A percentile compares a stretch with the other conserved stretches of the same genome.
Conservation (phyloP, 2,113 vertebrate genomes). For the Mixornis gularis region DNA sequence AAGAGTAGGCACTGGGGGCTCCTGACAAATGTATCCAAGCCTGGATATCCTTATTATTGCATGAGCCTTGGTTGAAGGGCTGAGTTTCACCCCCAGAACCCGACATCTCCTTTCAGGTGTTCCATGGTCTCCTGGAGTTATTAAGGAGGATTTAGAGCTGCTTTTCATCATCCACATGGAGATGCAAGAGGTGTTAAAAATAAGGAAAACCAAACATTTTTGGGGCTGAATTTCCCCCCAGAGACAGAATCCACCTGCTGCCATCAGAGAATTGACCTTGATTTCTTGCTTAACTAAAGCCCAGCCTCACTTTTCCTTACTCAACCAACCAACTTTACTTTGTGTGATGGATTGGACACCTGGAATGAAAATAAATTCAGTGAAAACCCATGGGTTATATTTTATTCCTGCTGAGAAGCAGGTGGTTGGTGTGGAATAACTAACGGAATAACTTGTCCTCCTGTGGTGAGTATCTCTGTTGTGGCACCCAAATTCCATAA, state of each 20-base stretch:
- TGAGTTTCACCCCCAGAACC: neutral
- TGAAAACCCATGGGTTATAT: neutral
- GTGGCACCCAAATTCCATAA: neutral
- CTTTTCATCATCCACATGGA: neutral
- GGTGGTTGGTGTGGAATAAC: neutral
- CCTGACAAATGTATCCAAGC: neutral
- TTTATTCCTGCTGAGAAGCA: neutral
- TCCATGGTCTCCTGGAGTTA: neutral
- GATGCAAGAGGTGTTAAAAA: neutral
- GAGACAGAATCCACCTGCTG: neutral
- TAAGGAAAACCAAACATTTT: neutral
- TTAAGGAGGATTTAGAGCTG: neutral
- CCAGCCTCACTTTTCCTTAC: neutral
- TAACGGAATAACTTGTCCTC: neutral
- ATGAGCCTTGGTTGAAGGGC: neutral
- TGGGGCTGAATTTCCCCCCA: neutral
- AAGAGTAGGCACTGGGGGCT: rapidly evolving
- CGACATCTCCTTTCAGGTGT: neutral
- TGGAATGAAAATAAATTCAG: neutral
- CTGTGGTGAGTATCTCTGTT: neutral
- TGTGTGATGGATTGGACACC: rapidly evolving
- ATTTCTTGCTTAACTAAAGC: neutral
- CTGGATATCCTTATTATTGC: neutral
- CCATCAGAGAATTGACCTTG: rapidly evolving
- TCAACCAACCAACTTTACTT: neutral